Base-by-base conservation (phyloP, 1,140 invertebrate genomes). In the Euura lappo region DNA sequence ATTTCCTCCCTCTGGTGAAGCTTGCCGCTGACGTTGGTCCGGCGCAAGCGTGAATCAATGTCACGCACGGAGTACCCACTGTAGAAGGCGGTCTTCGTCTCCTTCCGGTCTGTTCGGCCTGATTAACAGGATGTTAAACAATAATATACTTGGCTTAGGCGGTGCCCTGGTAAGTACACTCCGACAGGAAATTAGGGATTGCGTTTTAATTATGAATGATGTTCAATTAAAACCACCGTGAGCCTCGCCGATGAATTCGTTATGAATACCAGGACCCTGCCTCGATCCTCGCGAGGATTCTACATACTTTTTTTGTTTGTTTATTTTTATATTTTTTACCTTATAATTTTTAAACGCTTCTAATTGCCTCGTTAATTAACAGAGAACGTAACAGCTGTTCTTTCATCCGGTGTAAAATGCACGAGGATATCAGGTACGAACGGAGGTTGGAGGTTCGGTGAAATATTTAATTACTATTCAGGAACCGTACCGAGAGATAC, bases 91-190 rank as follows among this genome's bases (percentile, higher is more conserved):
- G 51, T 60, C 8, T 8, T n/a, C 51, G 5, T 60, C 51, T 4
- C 51, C 8, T 60, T 60, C 10, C 51, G 51, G 51, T 60, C 51
- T 60, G 51, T 8, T 60, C 13, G 51, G 13, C 13, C 13, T 8
- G 51, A 60, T 60, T 60, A 60, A 60, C 51, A 60, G 51, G 51
- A 60, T 60, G 13, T 60, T 60, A 60, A 60, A 60, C 8, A 60
- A 60, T 60, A 60, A 60, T 60, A 60, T 60, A 8, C 51, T n/a
- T 60, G 51, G 10, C 1, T 28, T 28, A 28, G 28, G 28, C 28
- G 28, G 51, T 5, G 10, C 51, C 10, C 28, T 28, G 28, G 28
- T 60, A 60, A 60, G 51, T n/a, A 60, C 28, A n/a, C 51, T 6
- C 51, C 51, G 51, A 60, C 51, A 60, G 51, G 51, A 60, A 60